Base-by-base conservation (phyloP, 2,797 vertebrate genomes). In the Neopelma chrysocephalum region DNA sequence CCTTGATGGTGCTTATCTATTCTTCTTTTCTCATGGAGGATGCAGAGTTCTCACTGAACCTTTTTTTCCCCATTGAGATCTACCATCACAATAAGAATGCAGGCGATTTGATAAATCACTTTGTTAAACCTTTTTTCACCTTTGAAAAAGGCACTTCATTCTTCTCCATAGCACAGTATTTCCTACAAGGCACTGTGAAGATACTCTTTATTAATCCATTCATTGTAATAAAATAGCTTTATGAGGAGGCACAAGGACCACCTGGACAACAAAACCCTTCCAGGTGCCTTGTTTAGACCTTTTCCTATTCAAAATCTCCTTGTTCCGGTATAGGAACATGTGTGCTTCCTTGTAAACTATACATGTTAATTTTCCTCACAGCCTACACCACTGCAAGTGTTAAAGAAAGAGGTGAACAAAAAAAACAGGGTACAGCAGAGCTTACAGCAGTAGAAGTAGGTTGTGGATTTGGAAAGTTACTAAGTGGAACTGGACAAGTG, bases 111-210 rank as follows among this genome's bases (percentile, higher is more conserved):
- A 73, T 87, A 81, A 83, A 85, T 43, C 29, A 34, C 15, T 77
- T 77, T 75, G 57, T 92, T 92, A 80, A 47, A 42, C n/a, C 51
- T 77, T 10, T 71, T 94, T 89, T 78, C 48, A 73, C 25, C 25
- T 85, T 64, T 68, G 27, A 48, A 90, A 90, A 69, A 73, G 32
- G 29, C 9, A 42, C n/a, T 77, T 58, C 1, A 4, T 79, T 82
- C 47, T 82, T 32, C 20, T 51, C n/a, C 50, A 48, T 22, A 77
- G n/a, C 11, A 45, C 22, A 22, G 20, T 40, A 60, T 38, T 69
- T 93, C 64, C 47, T 87, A 31, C n/a, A 68, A 77, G 45, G 25
- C 32, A 20, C 27, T 48, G 20, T 58, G 36, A 43, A 79, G 47
- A 45, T 36, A 45, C 25, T 18, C 57, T 81, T 65, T 89, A 76